phyloP scores from a whole-genome alignment of 2,888 invertebrate species.

The Lepidonotus clava region DNA sequence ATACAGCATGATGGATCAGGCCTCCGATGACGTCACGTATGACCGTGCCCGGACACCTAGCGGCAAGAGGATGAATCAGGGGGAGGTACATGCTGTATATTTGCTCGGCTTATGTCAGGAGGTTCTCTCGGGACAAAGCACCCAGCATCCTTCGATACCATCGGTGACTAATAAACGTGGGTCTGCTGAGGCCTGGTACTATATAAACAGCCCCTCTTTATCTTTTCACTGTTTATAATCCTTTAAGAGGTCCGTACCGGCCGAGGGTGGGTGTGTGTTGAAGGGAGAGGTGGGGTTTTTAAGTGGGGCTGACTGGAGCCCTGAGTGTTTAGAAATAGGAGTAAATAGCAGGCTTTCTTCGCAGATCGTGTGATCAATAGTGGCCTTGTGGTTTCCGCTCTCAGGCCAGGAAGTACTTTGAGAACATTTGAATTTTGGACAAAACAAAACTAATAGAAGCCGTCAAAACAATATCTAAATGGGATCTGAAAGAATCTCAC shows the following conservation, averaged over 20 bases:
- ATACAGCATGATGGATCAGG: too few relatives aligned
- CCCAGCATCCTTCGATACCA: background rate
- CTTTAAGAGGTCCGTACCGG: background rate
- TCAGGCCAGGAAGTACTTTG: too few relatives aligned
- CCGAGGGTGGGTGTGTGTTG: background rate
- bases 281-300: background rate
- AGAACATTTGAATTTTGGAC: too few relatives aligned
- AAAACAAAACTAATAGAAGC: too few relatives aligned
- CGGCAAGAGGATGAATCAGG: background rate
- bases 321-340: background rate
- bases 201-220: background rate
- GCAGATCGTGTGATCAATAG: too few relatives aligned
- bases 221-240: background rate
- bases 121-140: background rate
- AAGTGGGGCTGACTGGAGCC: background rate
- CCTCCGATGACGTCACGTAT: too few relatives aligned
- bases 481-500: too few relatives aligned
- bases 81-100: background rate
- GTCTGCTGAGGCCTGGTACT: background rate
- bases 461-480: too few relatives aligned
- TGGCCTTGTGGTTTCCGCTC: too few relatives aligned
- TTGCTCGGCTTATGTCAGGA: too few relatives aligned
- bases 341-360: conserved; percentile 5
- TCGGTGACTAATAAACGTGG: background rate
- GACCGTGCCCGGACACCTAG: too few relatives aligned